These are phyloP conservation scores for Eugnorisma glareosa DNA, from an alignment of 2,888 invertebrate genomes.

Conservation along the genomic window DNA sequence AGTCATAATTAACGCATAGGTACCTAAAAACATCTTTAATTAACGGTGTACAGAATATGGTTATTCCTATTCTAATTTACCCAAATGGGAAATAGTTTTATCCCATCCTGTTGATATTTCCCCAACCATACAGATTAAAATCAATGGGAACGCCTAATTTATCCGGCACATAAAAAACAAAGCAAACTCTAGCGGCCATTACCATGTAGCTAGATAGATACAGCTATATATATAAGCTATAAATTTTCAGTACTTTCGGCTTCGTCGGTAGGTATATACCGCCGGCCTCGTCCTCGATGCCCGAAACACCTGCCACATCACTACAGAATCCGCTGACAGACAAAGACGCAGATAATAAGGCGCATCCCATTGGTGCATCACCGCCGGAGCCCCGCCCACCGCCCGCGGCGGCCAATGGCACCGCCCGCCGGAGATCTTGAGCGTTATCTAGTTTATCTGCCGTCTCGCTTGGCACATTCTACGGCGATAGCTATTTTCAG, in stretches of 20 bases:
- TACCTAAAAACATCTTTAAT: neutral
- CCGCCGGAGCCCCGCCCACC: slow-evolving; percentile 87
- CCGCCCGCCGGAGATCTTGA: slow-evolving; percentile 89
- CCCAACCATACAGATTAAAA: neutral
- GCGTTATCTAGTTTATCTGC: slow-evolving; percentile 90
- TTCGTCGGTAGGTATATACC: slow-evolving; percentile 52
- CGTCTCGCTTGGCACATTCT: slow-evolving; percentile 86
- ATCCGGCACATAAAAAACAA: slow-evolving; percentile 4
- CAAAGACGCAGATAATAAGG: slow-evolving; percentile 90
- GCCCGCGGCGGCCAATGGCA: slow-evolving; percentile 82
- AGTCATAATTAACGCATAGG: neutral
- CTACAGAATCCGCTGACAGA: slow-evolving; percentile 89
- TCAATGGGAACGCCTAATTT: slow-evolving; percentile 4
- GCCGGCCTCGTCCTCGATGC: slow-evolving; percentile 55
- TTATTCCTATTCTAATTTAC: neutral
- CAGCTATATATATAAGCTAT: slow-evolving; percentile 9
- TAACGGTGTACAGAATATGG: neutral
- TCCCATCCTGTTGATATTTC: slow-evolving; percentile 15
- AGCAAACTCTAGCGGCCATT: slow-evolving; percentile 34
- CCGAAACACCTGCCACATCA: slow-evolving; percentile 77
- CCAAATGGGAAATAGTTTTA: slow-evolving; percentile 12
- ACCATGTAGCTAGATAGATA: slow-evolving; percentile 7
- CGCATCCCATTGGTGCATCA: slow-evolving; percentile 91
- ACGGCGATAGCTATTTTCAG: slow-evolving; percentile 83
- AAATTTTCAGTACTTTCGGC: slow-evolving; percentile 46